Conservation (phyloP, 2,888 invertebrate species). For the Hirtodrosophila alboralis region DNA sequence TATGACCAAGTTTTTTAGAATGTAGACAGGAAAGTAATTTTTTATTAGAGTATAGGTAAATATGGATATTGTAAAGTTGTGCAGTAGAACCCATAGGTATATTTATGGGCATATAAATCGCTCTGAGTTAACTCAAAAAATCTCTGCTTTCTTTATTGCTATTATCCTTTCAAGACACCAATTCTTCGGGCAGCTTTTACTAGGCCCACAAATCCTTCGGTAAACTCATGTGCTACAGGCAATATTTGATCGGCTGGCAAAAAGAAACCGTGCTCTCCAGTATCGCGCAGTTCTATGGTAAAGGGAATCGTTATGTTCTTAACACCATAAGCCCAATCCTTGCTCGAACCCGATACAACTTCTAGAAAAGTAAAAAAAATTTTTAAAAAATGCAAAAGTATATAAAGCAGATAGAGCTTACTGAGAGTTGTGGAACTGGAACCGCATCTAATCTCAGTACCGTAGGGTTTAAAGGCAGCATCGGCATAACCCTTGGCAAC, state of each 20-base stretch:
- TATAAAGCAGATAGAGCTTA: constrained; percentile 61
- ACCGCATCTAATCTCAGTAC: constrained; percentile 85
- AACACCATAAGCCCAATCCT: constrained; percentile 86
- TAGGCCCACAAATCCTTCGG: constrained; percentile 85
- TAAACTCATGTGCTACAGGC: constrained; percentile 86
- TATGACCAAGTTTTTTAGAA: constrained; percentile 75
- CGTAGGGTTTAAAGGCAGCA: constrained; percentile 85
- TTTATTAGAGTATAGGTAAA: too few species aligned
- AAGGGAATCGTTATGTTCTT: constrained; percentile 85
- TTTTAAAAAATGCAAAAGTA: background rate
- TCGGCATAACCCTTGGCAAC: constrained; percentile 86
- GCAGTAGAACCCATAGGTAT: too few species aligned
- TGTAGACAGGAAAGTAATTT: too few species aligned
- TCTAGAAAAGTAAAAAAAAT: constrained; percentile 68
- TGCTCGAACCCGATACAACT: constrained; percentile 83
- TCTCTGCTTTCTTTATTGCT: constrained; percentile 34
- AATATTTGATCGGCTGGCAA: constrained; percentile 88
- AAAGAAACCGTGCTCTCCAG: constrained; percentile 88
- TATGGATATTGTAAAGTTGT: too few species aligned
- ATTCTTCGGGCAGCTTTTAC: constrained; percentile 84
- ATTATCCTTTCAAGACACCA: constrained; percentile 50
- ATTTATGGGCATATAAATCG: too few species aligned
- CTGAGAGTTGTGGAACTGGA: constrained; percentile 87
- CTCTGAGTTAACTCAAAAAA: too few species aligned
- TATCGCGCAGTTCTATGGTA: constrained; percentile 87